Evolutionary conservation across 2,113 vertebrate species (phyloP), one percentile per base, ranked within the genome.

Genomic region (Indicator maculatus): DNA sequence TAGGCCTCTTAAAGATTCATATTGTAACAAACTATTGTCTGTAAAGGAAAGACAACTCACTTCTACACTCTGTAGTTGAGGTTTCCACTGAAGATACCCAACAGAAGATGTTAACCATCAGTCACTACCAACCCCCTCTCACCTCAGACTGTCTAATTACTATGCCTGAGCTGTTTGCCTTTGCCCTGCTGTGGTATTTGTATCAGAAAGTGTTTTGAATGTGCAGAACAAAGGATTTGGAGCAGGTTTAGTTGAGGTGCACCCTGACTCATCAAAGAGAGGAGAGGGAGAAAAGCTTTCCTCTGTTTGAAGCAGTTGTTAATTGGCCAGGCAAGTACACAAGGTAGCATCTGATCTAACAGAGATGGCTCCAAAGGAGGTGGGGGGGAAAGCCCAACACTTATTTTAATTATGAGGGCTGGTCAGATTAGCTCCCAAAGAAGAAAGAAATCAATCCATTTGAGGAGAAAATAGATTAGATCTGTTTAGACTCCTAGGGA

Each of bases 371-470:
- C 85, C 82, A 76, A 91, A 66, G 36, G 23, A 89, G 74, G 39
- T 39, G 72, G 30, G 41, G 44, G 73, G 30, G 41, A 71, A 81
- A 74, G 47, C 21, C 31, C 52, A 52, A 23, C 50, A 75, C 31
- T 81, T 75, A 71, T 41, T 96, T 95, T 95, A 95, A 95, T 95
- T 89, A 94, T 91, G 78, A 94, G 55, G 2, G 30, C 69, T 89
- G 71, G 39, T 66, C 74, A 83, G 39, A 79, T 92, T 88, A 89
- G 85, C 85, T 89, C 75, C n/a, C 14, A 69, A 85, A 93, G 83
- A 89, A 93, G 82, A 83, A 93, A 65, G 24, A 83, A 93, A 91
- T 94, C 73, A 93, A 85, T 96, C 60, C 1, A 58, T 80, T 87
- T 94, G 78, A 91, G 63, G 63, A 93, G 41, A 93, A 93, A 95